Conservation (phyloP, 2,113 vertebrate genomes). For the Burhinus bistriatus region DNA sequence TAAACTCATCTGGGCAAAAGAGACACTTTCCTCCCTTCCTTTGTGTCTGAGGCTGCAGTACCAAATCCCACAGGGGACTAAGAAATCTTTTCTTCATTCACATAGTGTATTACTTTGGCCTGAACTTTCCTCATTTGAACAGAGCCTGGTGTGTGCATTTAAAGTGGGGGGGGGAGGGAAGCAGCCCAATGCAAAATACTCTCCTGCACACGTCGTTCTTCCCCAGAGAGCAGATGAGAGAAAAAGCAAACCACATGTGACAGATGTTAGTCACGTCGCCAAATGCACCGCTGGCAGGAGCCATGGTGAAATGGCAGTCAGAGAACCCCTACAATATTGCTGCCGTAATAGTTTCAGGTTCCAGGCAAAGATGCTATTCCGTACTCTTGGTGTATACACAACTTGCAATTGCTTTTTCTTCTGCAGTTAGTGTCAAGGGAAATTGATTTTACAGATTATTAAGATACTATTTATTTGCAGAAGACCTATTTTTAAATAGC, state of each 20-base stretch:
- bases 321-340: not conserved
- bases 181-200: not conserved
- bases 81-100: not conserved
- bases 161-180: not conserved
- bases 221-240: not conserved
- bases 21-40: not conserved
- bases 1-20: not conserved
- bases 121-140: not conserved
- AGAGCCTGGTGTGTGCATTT: not conserved
- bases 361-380: not conserved
- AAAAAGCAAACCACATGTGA: constrained; percentile 18
- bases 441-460: constrained; percentile 6
- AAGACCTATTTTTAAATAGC: not conserved
- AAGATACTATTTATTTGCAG: not conserved
- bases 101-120: not conserved
- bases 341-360: not conserved
- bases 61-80: not conserved
- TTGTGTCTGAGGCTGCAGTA: not conserved
- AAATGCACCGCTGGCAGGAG: not conserved
- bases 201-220: not conserved
- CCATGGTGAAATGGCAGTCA: not conserved
- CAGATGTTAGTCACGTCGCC: not conserved
- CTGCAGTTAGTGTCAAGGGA: not conserved
- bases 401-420: not conserved
- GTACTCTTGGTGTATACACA: not conserved